Evolutionary conservation across 2,888 invertebrate genomes (phyloP), one percentile per base, ranked within the genome.

Genomic region (Scaptomyza cyrtandrae): DNA sequence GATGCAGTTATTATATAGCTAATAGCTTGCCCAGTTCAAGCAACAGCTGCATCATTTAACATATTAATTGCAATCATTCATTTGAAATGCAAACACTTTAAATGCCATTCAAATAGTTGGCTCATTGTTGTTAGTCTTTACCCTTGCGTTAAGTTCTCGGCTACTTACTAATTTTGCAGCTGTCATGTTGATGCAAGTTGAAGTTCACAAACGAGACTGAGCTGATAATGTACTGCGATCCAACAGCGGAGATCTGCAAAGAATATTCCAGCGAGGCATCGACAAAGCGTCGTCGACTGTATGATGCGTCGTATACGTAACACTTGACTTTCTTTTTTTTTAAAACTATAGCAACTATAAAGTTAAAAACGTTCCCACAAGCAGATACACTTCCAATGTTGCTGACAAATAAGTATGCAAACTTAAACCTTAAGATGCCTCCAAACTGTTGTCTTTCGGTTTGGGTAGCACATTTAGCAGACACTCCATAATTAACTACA

Each of bases 181-280:
- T 57, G 81, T 69, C 90, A 90, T 90, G 79, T 67, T 87, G 82
- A 80, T 80, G 80, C 86, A 71, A 55, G 78, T 50, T 84, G 75
- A 80, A 90, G 82, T 88, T 86, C 81, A 78, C 74, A 80, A 89
- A 57, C 75, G 78, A 86, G 78, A 90, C 90, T 90, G 81, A 90
- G 71, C 56, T 68, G 69, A 54, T 60, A 67, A 72, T 35, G 69
- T 56, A 63, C 53, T 44, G 61, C 61, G 75, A 77, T 88, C 52
- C 65, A 88, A 66, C 86, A 80, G 50, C 62, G 56, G 55, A 78
- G 64, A 84, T 83, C 86, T 83, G 88, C 84, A 80, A 68, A 80
- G 69, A 67, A 80, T 78, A 60, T 49, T 60, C 48, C 44, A 48
- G 39, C 44, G 16, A 57, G 56, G 49, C 59, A 57, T 60, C 56